Base-by-base conservation (phyloP, 2,797 vertebrate genomes). In the Moxostoma hubbsi region DNA sequence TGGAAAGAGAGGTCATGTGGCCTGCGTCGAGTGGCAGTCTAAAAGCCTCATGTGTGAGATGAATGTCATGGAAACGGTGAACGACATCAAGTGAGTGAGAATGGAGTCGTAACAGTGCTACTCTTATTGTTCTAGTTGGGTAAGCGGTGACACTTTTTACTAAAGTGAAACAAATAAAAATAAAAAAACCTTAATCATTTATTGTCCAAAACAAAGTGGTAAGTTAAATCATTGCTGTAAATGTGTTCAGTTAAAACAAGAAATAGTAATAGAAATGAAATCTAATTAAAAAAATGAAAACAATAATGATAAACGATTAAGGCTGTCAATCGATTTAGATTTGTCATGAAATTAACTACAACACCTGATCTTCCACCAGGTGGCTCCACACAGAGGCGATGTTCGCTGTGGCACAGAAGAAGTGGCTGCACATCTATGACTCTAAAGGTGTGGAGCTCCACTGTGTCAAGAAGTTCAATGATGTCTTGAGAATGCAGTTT, bases 381-480 rank as follows among this genome's bases (percentile, higher is more conserved):
- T 98, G 96, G 94, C 93, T 98, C 18, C 97, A 98, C 80, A 93
- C 86, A 0, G 95, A 97, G 85, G 75, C 86, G 0, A 94, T 97
- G 93, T 94, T 95, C 10, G 96, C 97, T 0, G 95, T 95, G 13
- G 95, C 96, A 69, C 96, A 97, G 92, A 95, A 94, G 86, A 95
- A 94, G 83, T 98, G 97, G 96, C 92, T 97, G 6, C 86, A 96
- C 64, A 93, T 98, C 55, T 97, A 97, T 0, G 96, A 98, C 92
- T 94, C 91, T 53, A 94, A 93, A 0, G 97, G 96, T 11, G 92
- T 95, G 1, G 97, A 98, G 90, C 94, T 98, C 50, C 96, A 96
- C 84, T 97, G 97, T 73, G 86, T 97, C 53, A 94, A 95, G 78
- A 94, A 94, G 73, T 96, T 96, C 85, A 94, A 96, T 1, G 93